These are phyloP conservation scores for Pomacea maculata DNA, from an alignment of 1,140 invertebrate genomes.

Conservation along the genomic window DNA sequence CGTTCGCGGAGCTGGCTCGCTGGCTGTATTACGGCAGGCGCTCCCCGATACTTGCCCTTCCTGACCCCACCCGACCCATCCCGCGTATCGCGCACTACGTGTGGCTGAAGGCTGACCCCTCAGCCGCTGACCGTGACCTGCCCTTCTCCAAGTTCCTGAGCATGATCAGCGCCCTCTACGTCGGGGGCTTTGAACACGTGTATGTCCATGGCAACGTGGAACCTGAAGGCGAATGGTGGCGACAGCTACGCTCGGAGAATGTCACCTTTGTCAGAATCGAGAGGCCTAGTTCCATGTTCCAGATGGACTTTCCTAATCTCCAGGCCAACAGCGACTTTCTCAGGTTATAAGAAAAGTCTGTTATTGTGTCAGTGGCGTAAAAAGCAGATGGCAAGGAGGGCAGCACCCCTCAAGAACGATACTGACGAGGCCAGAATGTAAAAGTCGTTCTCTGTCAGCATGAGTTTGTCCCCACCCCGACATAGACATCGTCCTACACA, in stretches of 20 bases:
- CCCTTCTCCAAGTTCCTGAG: background rate
- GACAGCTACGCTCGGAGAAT: slow-evolving; percentile 13
- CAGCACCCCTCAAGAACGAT: no score
- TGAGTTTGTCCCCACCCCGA: no score
- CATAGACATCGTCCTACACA: no score
- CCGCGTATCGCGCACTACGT: slow-evolving; percentile 24
- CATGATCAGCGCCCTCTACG: slow-evolving; percentile 19
- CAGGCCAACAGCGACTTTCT: no score
- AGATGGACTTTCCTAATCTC: background rate
- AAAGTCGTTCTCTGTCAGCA: no score
- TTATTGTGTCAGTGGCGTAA: no score
- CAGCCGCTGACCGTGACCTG: no score
- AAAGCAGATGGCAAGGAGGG: no score
- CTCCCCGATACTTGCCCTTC: background rate
- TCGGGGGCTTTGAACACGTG: slow-evolving; percentile 15
- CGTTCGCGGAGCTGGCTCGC: slow-evolving; percentile 15
- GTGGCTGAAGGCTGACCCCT: background rate
- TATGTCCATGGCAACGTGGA: slow-evolving; percentile 14
- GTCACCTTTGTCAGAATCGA: slow-evolving; percentile 19
- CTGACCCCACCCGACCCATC: background rate
- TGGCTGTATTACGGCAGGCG: slow-evolving; percentile 22
- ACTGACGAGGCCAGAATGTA: no score
- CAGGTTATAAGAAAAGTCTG: no score
- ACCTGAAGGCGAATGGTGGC: slow-evolving; percentile 18
- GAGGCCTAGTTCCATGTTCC: background rate